Conservation (phyloP, 2,888 invertebrate genomes). For the Parthenolecanium corni region DNA sequence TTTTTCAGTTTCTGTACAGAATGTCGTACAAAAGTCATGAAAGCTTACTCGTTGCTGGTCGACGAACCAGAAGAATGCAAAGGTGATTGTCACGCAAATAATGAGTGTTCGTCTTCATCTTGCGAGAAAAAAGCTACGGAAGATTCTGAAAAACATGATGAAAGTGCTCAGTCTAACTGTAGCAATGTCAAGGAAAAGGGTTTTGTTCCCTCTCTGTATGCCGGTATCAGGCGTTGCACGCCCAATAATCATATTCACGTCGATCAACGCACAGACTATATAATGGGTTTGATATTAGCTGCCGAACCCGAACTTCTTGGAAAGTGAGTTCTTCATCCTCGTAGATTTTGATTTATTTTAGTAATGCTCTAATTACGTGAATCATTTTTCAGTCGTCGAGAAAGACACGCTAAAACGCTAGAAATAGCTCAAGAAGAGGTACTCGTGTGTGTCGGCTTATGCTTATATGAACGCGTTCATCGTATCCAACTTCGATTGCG, state of each 20-base stretch:
- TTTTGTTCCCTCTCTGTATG: conserved; percentile 73
- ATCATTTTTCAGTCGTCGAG: conserved; percentile 46
- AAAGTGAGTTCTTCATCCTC: conserved; percentile 43
- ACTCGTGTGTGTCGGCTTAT: conserved; percentile 84
- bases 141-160: not conserved
- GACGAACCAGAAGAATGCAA: conserved; percentile 48
- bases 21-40: conserved; percentile 78
- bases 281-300: conserved; percentile 72
- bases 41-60: conserved; percentile 75
- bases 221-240: conserved; percentile 74
- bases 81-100: not conserved
- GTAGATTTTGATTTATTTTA: not conserved
- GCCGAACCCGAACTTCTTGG: conserved; percentile 87
- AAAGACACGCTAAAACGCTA: conserved; percentile 89
- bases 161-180: not conserved
- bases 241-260: conserved; percentile 79
- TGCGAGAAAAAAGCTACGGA: conserved; percentile 5
- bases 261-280: conserved; percentile 75
- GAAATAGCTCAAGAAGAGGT: conserved; percentile 96
- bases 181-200: conserved; percentile 66
- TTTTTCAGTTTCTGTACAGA: conserved; percentile 80
- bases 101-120: not conserved
- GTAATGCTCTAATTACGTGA: too few species aligned
- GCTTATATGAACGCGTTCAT: conserved; percentile 80
- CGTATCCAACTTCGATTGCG: conserved; percentile 73